Evolutionary conservation across 1,140 invertebrate genomes (phyloP).

Genomic region (Coelopa frigida): DNA sequence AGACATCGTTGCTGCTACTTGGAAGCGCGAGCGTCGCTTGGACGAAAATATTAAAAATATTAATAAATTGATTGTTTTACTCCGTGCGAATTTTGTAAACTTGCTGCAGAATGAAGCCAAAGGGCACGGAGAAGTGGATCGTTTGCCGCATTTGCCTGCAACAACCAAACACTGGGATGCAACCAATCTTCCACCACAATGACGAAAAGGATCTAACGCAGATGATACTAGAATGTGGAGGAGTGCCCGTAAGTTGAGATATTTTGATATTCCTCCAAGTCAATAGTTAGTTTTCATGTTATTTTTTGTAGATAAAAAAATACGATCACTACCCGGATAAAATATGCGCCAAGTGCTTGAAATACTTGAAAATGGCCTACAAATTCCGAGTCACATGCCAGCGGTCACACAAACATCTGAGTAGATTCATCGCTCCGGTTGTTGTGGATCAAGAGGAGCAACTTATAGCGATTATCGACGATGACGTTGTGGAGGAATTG

Average conservation of each 20-base stretch:
- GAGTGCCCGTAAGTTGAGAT: constrained; percentile 35
- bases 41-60: too few relatives aligned
- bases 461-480: constrained; percentile 21
- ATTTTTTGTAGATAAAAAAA: constrained; percentile 28
- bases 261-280: not conserved
- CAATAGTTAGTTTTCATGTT: not conserved
- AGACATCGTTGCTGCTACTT: too few relatives aligned
- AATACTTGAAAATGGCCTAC: constrained; percentile 26
- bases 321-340: constrained; percentile 42
- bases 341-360: constrained; percentile 33
- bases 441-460: constrained; percentile 27
- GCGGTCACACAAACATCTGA: constrained; percentile 34
- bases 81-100: too few relatives aligned
- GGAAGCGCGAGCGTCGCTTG: too few relatives aligned
- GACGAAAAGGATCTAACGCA: constrained; percentile 35
- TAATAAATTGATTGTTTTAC: too few relatives aligned
- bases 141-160: constrained; percentile 36
- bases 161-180: constrained; percentile 38
- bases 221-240: constrained; percentile 40
- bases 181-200: constrained; percentile 36
- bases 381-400: constrained; percentile 35
- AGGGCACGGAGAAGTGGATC: constrained; percentile 33
- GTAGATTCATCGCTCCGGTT: constrained; percentile 37
- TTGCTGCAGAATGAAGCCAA: constrained; percentile 15
- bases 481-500: constrained; percentile 5